Evolutionary conservation across 2,113 vertebrate species (phyloP).

Genomic region (Lanius collurio): DNA sequence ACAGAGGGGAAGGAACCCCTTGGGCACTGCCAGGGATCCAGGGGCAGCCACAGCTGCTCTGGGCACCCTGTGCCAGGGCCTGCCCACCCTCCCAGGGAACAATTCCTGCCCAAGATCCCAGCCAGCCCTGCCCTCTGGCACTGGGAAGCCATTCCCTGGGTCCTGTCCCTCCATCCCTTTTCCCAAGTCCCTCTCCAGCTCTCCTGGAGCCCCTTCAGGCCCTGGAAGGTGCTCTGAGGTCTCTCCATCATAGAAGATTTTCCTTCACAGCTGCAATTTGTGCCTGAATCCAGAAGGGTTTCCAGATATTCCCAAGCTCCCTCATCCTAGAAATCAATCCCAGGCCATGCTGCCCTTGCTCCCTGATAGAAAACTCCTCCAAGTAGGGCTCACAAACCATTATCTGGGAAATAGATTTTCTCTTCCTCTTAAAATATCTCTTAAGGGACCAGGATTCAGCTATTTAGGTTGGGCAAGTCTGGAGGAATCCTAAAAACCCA

Average conservation of each 20-base stretch:
- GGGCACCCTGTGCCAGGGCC: background rate
- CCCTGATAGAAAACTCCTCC: background rate
- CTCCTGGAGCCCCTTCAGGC: background rate
- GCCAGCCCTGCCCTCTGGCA: background rate
- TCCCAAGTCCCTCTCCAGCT: background rate
- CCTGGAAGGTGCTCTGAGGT: background rate
- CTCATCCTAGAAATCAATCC: background rate
- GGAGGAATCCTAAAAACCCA: background rate
- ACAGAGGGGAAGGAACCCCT: background rate
- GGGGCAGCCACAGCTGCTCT: background rate
- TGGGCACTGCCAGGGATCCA: background rate
- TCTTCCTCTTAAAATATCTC: background rate
- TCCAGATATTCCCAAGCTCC: fast-evolving
- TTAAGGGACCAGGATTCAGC: background rate
- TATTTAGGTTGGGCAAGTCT: background rate
- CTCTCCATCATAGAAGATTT: background rate
- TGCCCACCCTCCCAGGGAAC: background rate
- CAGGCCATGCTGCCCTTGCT: fast-evolving
- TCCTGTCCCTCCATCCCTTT: background rate
- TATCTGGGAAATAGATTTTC: fast-evolving
- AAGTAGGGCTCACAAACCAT: background rate
- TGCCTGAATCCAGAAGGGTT: background rate
- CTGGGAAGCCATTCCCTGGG: background rate
- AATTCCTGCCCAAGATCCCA: background rate
- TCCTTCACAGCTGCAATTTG: background rate